Base-by-base conservation (phyloP, 2,113 vertebrate species). In the Syngnathus scovelli region DNA sequence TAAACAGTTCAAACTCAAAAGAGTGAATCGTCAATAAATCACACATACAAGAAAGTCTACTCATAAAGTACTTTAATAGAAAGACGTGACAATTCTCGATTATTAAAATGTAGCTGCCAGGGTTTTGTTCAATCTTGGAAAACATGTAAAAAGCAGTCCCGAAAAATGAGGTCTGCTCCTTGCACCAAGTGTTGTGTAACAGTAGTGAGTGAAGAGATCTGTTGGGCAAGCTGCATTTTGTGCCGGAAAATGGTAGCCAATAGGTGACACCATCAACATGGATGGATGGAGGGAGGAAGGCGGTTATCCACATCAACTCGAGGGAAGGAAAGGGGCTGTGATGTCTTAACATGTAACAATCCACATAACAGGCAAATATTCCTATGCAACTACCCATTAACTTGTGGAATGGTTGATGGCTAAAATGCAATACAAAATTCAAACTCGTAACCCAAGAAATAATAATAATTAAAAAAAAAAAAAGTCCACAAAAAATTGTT, bases 61-160 rank as follows among this genome's bases (percentile, higher is more conserved):
- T 83, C 84, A 81, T 89, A 90, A 87, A 90, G 87, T 88, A 78
- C 81, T 91, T 91, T 91, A 91, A 90, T 91, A 91, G 88, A 91
- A 91, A 91, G 88, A 90, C 85, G 90, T 82, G 82, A 91, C 88
- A 90, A 87, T 79, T 86, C 88, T 90, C 90, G 90, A 91, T 90
- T 90, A 90, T 88, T 89, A 88, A 62, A 90, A 87, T 90, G 90
- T 91, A 91, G 90, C 90, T 91, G 90, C 90, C 90, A 87, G 88
- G 87, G 77, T 88, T 85, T 66, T 62, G 61, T 62, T 62, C 61
- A 62, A 85, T 86, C 78, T 86, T 84, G 83, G 83, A 84, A 85
- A 89, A 90, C 79, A 86, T 77, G 75, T 87, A 90, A 88, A 88
- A 89, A 88, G 84, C 81, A 74, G 79, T 86, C 79, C 68, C 80